Evolutionary conservation across 2,797 vertebrate genomes (phyloP), one percentile per base, ranked within the genome.

Genomic region (Oreortyx pictus): DNA sequence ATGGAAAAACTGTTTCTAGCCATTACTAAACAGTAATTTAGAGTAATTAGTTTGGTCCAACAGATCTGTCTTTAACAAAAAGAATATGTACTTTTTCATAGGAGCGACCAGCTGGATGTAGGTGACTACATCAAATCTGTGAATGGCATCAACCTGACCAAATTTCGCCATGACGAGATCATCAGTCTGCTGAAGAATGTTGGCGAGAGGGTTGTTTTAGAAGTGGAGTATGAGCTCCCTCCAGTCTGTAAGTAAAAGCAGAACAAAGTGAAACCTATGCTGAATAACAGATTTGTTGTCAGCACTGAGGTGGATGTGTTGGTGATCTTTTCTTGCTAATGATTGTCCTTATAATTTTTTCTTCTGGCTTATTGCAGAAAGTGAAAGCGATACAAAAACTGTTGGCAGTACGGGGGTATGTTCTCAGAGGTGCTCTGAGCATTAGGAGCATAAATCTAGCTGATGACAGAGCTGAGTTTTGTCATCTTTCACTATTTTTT

Each of bases 151-250:
- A 99, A 99, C 97, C 96, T 99, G 93, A 98, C 98, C 80, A 99
- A 99, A 91, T 99, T 99, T 97, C 98, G 99, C 64, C 99, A 99
- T 0, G 99, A 99, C 6, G 99, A 99, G 96, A 99, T 99, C 97
- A 99, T 99, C 97, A 99, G 99, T 76, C 97, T 99, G 77, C 98
- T 99, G 95, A 99, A 99, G 97, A 99, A 99, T 5, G 99, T 99
- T 8, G 99, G 99, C 0, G 99, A 99, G 94, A 97, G 99, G 18
- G 99, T 99, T 68, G 98, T 99, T 18, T 97, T 99, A 65, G 99
- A 99, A 97, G 98, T 99, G 13, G 99, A 99, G 68, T 99, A 99
- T 65, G 99, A 99, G 85, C 98, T 99, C 46, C 99, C 99, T 1
- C 99, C 99, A 2, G 97, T 99, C 94, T 98, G 99, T 99, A 97